Evolutionary conservation across 2,797 vertebrate genomes (phyloP).

Genomic region (Sebastes diaconus): DNA sequence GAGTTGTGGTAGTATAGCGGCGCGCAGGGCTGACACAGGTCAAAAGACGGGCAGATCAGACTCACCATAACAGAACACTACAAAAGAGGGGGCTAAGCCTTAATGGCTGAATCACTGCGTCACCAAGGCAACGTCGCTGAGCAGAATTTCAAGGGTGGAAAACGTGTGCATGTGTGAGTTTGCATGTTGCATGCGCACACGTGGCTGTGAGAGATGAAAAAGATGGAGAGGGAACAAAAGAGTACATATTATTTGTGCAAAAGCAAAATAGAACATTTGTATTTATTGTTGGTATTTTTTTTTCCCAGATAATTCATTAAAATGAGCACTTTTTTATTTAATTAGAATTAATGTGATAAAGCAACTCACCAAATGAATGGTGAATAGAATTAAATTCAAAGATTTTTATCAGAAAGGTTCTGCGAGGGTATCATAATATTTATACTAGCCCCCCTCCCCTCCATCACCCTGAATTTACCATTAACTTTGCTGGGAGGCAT

Average conservation of each 20-base stretch:
- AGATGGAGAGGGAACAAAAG: not conserved
- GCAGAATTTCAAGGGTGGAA: conserved; percentile 39
- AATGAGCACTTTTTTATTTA: not conserved
- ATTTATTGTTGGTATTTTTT: not conserved
- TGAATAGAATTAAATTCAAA: not conserved
- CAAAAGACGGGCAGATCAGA: conserved; percentile 45
- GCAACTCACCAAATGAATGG: not conserved
- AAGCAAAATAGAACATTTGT: not conserved
- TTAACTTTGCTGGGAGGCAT: conserved; percentile 35
- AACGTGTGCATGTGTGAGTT: conserved; percentile 23
- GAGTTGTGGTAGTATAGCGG: not conserved
- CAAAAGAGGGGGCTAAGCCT: conserved; percentile 51
- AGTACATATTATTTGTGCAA: not conserved
- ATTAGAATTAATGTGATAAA: not conserved
- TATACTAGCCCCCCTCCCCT: not conserved
- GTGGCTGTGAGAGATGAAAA: conserved; percentile 15
- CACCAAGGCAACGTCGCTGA: conserved; percentile 64
- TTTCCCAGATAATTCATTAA: not conserved
- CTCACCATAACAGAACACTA: conserved; percentile 52
- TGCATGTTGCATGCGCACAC: conserved; percentile 4
- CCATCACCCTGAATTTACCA: conserved; percentile 12
- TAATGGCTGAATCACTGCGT: conserved; percentile 58
- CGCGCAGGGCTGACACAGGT: conserved; percentile 32
- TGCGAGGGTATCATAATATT: conserved; percentile 45
- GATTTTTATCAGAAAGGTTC: conserved; percentile 14